Percentiles rank a stretch among this genome's conserved stretches.
Evolutionary conservation across 2,888 invertebrate genomes (phyloP).

Genomic region (Tetropium fuscum): DNA sequence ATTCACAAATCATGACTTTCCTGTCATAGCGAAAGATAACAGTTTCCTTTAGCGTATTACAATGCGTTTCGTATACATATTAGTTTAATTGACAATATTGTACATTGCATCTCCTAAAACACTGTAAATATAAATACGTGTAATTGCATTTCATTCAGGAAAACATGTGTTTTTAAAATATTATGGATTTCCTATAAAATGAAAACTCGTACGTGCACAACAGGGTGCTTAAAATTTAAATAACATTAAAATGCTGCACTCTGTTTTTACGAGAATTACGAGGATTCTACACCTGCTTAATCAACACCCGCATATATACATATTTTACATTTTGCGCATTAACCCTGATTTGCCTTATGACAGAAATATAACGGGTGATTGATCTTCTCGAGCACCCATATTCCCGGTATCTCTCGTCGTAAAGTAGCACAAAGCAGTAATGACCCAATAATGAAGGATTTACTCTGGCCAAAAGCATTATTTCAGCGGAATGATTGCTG

Average conservation of each 20-base stretch:
- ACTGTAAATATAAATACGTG: too few relatives aligned
- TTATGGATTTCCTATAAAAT: too few relatives aligned
- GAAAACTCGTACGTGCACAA: too few relatives aligned
- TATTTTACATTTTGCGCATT: slow-evolving; percentile 16
- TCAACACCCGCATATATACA: slow-evolving; percentile 22
- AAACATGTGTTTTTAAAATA: too few relatives aligned
- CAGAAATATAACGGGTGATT: slow-evolving; percentile 23
- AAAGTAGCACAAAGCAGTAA: slow-evolving; percentile 38
- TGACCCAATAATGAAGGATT: slow-evolving; percentile 38
- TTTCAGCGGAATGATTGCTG: slow-evolving; percentile 44
- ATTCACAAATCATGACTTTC: too few relatives aligned
- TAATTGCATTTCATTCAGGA: too few relatives aligned
- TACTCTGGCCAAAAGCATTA: slow-evolving; percentile 30
- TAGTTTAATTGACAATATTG: too few relatives aligned
- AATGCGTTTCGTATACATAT: too few relatives aligned
- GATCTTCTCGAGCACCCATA: slow-evolving; percentile 15
- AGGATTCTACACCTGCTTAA: slow-evolving; percentile 10
- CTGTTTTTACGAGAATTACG: background rate
- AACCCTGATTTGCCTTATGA: slow-evolving; percentile 24
- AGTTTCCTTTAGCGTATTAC: too few relatives aligned
- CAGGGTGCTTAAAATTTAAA: slow-evolving; percentile 14
- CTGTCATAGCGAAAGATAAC: too few relatives aligned
- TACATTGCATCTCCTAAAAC: too few relatives aligned
- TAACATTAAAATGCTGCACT: background rate
- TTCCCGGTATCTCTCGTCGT: slow-evolving; percentile 35